These are phyloP conservation scores for Heliconius cydno DNA, from an alignment of 2,888 invertebrate species.

Conservation along the genomic window DNA sequence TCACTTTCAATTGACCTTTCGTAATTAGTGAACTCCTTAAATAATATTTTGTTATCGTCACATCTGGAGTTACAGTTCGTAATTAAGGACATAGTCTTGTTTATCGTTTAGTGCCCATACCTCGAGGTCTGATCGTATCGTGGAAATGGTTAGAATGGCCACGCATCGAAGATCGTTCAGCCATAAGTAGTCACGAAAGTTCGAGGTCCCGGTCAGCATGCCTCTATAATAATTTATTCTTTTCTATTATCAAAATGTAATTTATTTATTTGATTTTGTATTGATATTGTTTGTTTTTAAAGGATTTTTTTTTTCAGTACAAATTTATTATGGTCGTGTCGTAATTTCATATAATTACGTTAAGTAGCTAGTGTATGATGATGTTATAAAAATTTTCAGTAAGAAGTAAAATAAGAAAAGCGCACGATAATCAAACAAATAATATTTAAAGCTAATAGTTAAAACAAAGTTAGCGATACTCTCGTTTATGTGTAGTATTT, in stretches of 20 bases:
- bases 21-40: slow-evolving; percentile 9
- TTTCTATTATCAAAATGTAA: slow-evolving; percentile 78
- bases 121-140: slow-evolving; percentile 67
- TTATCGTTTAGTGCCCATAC: slow-evolving; percentile 59
- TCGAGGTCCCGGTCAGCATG: slow-evolving; percentile 73
- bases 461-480: background rate
- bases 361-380: background rate
- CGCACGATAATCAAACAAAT: slow-evolving; percentile 3
- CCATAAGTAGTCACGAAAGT: slow-evolving; percentile 80
- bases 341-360: slow-evolving; percentile 7
- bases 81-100: slow-evolving; percentile 61
- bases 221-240: slow-evolving; percentile 67
- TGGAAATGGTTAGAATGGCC: slow-evolving; percentile 58
- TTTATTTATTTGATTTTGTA: slow-evolving; percentile 62
- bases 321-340: no score
- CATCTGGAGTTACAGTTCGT: slow-evolving; percentile 52
- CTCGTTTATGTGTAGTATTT: background rate
- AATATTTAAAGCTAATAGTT: background rate
- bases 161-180: slow-evolving; percentile 74
- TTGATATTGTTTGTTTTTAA: background rate
- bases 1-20: slow-evolving; percentile 18
- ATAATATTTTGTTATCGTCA: slow-evolving; percentile 25
- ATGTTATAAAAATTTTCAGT: background rate
- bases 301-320: background rate
- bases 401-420: background rate